Percentiles rank a stretch among this genome's conserved stretches.
Conservation (phyloP, 2,888 invertebrate genomes). For the Gonocerus acuteangulatus region DNA sequence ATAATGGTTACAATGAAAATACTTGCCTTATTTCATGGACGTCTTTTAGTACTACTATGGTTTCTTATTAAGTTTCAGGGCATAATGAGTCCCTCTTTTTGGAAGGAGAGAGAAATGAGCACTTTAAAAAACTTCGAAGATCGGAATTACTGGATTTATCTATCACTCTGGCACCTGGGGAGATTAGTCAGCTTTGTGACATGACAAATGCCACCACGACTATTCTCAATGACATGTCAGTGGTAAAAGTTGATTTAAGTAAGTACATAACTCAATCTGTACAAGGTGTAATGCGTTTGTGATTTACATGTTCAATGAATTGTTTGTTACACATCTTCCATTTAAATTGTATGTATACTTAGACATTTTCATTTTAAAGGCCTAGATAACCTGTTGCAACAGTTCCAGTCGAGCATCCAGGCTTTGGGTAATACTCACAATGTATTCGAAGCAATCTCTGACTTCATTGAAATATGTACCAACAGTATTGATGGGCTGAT, state of each 20-base stretch:
- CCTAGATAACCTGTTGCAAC: slow-evolving; percentile 35
- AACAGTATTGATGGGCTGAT: slow-evolving; percentile 52
- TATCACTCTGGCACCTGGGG: slow-evolving; percentile 31
- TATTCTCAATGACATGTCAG: slow-evolving; percentile 4
- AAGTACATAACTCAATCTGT: too few relatives aligned
- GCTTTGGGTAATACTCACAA: slow-evolving; percentile 42
- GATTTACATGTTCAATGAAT: too few relatives aligned
- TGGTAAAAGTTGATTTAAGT: slow-evolving; percentile 5
- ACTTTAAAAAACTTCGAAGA: background rate
- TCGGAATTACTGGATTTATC: slow-evolving; percentile 30
- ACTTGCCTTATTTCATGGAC: too few relatives aligned
- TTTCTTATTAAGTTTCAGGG: slow-evolving; percentile 1
- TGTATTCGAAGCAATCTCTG: slow-evolving; percentile 54
- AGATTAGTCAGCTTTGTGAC: slow-evolving; percentile 28
- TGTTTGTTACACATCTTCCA: too few relatives aligned
- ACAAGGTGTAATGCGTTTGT: too few relatives aligned
- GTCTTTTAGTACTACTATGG: too few relatives aligned
- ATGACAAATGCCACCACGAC: slow-evolving; percentile 1
- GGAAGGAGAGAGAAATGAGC: background rate
- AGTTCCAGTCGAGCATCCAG: slow-evolving; percentile 39
- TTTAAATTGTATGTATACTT: background rate
- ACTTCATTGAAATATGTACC: slow-evolving; percentile 57
- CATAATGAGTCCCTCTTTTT: background rate
- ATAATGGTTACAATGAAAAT: too few relatives aligned
- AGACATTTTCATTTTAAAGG: slow-evolving; percentile 28